phyloP scores from a whole-genome alignment of 2,888 invertebrate genomes.

The Epicampocera succincta region DNA sequence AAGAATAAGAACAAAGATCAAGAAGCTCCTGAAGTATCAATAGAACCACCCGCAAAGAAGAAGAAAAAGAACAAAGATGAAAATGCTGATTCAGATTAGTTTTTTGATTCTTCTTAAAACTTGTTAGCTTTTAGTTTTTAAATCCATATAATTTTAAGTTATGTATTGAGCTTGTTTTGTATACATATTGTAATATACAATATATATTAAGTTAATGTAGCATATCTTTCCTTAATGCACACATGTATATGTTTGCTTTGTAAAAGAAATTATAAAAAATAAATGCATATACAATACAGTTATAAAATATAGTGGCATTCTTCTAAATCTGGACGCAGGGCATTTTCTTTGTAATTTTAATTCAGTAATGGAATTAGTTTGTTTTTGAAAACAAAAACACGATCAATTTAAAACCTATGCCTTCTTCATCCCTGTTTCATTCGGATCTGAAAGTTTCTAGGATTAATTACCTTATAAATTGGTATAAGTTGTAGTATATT shows the following conservation, averaged over 20 bases:
- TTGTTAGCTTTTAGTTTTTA: slow-evolving; percentile 54
- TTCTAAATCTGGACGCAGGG: no score
- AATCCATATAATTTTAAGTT: slow-evolving; percentile 48
- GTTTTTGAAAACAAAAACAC: no score
- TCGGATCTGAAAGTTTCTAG: no score
- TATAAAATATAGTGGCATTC: no score
- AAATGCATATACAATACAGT: no score
- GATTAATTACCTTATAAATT: no score
- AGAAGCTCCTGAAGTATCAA: slow-evolving; percentile 69
- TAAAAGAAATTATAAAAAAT: no score
- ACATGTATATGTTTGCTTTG: neutral
- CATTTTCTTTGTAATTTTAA: no score
- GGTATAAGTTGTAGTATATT: no score
- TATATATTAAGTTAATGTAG: slow-evolving; percentile 61
- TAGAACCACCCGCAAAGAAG: slow-evolving; percentile 64
- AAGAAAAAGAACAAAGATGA: slow-evolving; percentile 64
- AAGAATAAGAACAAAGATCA: slow-evolving; percentile 74
- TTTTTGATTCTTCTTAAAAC: neutral
- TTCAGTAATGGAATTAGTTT: no score
- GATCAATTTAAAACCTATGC: no score
- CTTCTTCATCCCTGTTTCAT: no score
- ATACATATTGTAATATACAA: slow-evolving; percentile 32
- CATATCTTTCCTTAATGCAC: slow-evolving; percentile 39
- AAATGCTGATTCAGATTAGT: slow-evolving; percentile 65
- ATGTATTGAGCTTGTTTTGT: neutral